phyloP scores from a whole-genome alignment of 2,888 invertebrate species.

The Phorcus lineatus region DNA sequence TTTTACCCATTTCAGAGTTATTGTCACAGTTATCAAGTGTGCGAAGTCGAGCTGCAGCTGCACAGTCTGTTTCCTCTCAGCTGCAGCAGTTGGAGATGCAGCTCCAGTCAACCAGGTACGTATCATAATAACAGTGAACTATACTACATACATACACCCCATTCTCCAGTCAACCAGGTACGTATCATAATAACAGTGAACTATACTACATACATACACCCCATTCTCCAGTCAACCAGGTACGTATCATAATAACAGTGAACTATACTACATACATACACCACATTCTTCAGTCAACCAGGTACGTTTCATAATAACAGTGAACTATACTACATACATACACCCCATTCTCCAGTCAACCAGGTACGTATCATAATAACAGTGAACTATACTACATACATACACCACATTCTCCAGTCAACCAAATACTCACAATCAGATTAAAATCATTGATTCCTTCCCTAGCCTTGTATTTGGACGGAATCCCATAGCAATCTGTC shows the following conservation, averaged over 20 bases:
- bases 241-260: conserved; percentile 8
- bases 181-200: conserved; percentile 4
- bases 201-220: no score
- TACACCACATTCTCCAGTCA: background rate
- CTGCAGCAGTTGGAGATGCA: conserved; percentile 97
- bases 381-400: background rate
- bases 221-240: no score
- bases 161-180: conserved; percentile 77
- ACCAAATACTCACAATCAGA: no score
- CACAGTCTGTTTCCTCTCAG: conserved; percentile 74
- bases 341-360: background rate
- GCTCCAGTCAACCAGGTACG: conserved; percentile 86
- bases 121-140: background rate
- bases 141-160: no score
- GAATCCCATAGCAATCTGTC: no score
- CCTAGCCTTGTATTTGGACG: no score
- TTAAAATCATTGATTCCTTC: no score
- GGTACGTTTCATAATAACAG: no score
- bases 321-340: background rate
- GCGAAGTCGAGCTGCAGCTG: conserved; percentile 80
- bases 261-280: no score
- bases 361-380: background rate
- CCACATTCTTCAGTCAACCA: background rate
- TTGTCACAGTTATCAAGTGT: conserved; percentile 96
- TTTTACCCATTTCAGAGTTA: conserved; percentile 80